phyloP scores from a whole-genome alignment of 1,140 invertebrate genomes.

The Phenacoccus solenopsis region DNA sequence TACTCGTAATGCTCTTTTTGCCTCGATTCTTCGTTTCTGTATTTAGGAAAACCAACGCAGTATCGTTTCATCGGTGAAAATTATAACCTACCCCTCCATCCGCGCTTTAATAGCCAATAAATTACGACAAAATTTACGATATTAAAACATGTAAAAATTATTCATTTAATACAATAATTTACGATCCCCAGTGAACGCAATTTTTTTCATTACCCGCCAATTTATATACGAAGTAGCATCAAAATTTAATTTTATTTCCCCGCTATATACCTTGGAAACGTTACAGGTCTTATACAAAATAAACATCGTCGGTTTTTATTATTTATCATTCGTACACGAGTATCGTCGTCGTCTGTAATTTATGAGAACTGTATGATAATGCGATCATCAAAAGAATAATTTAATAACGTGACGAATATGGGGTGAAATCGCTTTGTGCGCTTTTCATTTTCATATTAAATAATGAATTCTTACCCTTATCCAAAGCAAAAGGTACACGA shows the following conservation, averaged over 20 bases:
- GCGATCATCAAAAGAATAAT: constrained; percentile 18
- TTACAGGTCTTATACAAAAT: background rate
- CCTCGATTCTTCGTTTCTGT: no score
- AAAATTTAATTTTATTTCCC: background rate
- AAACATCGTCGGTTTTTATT: background rate
- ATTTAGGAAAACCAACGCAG: no score
- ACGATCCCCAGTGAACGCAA: background rate
- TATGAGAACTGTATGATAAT: constrained; percentile 15
- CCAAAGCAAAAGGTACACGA: background rate
- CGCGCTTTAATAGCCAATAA: no score
- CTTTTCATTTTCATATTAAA: constrained; percentile 17
- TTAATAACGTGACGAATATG: constrained; percentile 18
- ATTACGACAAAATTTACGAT: no score
- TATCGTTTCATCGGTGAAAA: no score
- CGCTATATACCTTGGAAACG: background rate
- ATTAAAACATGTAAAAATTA: constrained; percentile 1
- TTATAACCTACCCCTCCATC: no score
- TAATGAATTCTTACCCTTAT: constrained; percentile 13
- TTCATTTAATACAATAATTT: background rate
- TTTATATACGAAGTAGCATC: background rate
- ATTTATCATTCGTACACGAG: background rate
- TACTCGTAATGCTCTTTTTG: no score
- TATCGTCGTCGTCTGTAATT: constrained; percentile 6
- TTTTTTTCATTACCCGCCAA: background rate
- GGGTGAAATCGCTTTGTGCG: constrained; percentile 15